Conservation (phyloP, 2,113 vertebrate genomes). For the Heterocephalus glaber region DNA sequence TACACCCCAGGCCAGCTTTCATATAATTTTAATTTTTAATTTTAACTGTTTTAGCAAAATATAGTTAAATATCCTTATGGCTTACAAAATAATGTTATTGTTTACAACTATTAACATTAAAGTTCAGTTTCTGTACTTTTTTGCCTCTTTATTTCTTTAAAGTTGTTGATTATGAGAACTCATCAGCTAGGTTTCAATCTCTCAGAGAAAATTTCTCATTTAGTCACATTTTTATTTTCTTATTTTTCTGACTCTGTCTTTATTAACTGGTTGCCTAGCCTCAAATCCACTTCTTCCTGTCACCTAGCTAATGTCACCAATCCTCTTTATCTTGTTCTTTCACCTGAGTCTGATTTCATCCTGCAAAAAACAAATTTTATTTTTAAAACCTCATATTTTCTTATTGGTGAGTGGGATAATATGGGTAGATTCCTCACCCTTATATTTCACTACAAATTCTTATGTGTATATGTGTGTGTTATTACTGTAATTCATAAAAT, state of each 20-base stretch:
- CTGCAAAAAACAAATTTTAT: not conserved
- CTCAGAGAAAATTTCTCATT: not conserved
- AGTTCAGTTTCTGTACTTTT: not conserved
- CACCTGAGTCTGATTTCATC: not conserved
- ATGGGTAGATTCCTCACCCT: not conserved
- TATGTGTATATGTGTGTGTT: not conserved
- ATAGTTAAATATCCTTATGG: not conserved
- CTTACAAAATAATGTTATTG: not conserved
- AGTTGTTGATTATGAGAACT: not conserved
- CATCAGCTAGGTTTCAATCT: not conserved
- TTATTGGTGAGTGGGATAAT: not conserved
- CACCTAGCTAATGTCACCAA: not conserved
- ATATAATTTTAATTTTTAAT: not conserved
- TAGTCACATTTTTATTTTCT: not conserved
- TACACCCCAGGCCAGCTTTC: not conserved
- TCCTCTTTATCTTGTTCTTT: not conserved
- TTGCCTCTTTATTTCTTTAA: not conserved
- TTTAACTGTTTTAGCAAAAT: not conserved
- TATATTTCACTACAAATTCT: not conserved
- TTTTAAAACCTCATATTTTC: not conserved
- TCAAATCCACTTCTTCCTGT: not conserved
- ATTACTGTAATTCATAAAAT: not conserved
- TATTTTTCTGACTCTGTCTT: not conserved
- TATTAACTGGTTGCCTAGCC: not conserved
- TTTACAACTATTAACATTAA: not conserved